phyloP scores from a whole-genome alignment of 1,140 invertebrate genomes.

The Hylaeus volcanicus region DNA sequence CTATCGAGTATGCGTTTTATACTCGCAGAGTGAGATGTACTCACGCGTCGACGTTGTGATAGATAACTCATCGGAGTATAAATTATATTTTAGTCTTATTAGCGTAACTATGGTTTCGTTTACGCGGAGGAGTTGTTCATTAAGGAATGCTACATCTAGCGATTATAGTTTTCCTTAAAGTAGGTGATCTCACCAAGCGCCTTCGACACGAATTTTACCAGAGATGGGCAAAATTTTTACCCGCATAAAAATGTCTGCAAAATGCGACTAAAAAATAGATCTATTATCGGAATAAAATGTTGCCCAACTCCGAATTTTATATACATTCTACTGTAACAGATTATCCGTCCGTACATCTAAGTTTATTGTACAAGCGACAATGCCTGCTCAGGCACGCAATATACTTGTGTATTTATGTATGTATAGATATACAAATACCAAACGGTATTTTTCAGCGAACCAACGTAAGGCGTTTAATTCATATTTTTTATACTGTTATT shows the following conservation, averaged over 20 bases:
- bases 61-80: constrained; percentile 32
- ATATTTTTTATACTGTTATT: constrained; percentile 36
- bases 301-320: neutral
- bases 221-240: no score
- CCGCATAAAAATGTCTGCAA: no score
- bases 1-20: neutral
- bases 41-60: constrained; percentile 44
- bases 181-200: constrained; percentile 50
- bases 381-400: constrained; percentile 20
- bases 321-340: constrained; percentile 35
- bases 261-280: no score
- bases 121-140: neutral
- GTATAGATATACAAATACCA: neutral
- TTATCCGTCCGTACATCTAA: constrained; percentile 60
- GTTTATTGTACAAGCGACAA: constrained; percentile 22
- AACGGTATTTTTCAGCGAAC: neutral
- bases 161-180: constrained; percentile 25
- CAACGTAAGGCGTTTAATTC: constrained; percentile 12
- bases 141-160: constrained; percentile 5
- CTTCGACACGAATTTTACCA: constrained; percentile 16
- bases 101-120: neutral
- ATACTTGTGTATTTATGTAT: constrained; percentile 7
- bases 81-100: constrained; percentile 13
- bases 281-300: no score
- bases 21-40: constrained; percentile 9